Evolutionary conservation across 2,797 vertebrate species (phyloP).

Genomic region (Macrochelys suwanniensis): DNA sequence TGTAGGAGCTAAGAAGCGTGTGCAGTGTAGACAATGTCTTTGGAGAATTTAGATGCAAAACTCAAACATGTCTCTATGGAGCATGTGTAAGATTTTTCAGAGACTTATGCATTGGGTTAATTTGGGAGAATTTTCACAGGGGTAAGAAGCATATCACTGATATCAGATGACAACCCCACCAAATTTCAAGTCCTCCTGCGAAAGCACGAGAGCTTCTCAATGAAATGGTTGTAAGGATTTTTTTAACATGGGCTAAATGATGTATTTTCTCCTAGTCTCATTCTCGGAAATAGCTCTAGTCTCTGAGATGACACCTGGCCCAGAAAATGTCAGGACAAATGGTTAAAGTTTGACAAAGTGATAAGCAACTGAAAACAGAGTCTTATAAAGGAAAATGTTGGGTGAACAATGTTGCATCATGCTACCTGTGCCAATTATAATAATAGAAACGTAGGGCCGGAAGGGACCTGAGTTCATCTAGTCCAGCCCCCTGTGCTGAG

Average conservation of each 20-base stretch:
- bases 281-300: background rate
- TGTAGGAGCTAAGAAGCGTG: background rate
- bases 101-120: background rate
- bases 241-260: background rate
- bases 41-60: background rate
- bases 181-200: background rate
- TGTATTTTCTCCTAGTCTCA: background rate
- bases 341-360: background rate
- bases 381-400: background rate
- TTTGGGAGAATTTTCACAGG: background rate
- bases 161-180: background rate
- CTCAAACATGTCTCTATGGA: background rate
- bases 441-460: background rate
- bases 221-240: background rate
- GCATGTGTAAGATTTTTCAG: background rate
- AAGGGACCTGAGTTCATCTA: background rate
- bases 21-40: rapidly evolving
- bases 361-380: rapidly evolving
- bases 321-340: background rate
- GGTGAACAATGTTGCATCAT: background rate
- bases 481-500: background rate
- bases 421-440: background rate
- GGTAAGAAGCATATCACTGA: background rate
- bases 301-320: background rate
- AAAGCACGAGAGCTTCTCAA: background rate